Conservation (phyloP, 2,888 invertebrate genomes). For the Mythimna impura region DNA sequence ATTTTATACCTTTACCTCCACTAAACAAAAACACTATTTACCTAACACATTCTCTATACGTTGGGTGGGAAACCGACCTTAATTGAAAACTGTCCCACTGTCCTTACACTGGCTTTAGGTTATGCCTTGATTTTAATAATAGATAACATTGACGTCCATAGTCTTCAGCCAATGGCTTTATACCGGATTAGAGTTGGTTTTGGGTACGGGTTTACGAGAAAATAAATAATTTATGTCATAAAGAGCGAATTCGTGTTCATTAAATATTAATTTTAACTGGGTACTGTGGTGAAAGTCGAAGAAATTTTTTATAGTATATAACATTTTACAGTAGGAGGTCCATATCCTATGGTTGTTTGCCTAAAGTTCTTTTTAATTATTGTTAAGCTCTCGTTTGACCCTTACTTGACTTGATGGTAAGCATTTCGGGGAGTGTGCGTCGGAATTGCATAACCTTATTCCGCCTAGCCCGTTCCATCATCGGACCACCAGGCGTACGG, state of each 20-base stretch:
- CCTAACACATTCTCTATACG: constrained; percentile 22
- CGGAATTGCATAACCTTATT: too few relatives aligned
- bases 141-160: constrained; percentile 58
- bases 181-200: constrained; percentile 47
- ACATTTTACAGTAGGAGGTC: neutral
- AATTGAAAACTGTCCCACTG: constrained; percentile 80
- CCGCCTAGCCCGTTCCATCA: too few relatives aligned
- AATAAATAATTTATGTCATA: constrained; percentile 9
- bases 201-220: constrained; percentile 3
- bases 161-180: constrained; percentile 50
- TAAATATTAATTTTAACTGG: neutral
- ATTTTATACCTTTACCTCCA: neutral
- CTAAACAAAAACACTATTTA: constrained; percentile 25
- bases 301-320: neutral
- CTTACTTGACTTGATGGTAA: too few relatives aligned
- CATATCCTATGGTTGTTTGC: too few relatives aligned
- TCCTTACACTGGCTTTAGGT: constrained; percentile 51
- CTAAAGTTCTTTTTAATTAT: too few relatives aligned
- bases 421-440: too few relatives aligned
- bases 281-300: neutral
- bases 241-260: neutral
- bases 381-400: too few relatives aligned
- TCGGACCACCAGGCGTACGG: too few relatives aligned
- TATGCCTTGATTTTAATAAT: constrained; percentile 65
- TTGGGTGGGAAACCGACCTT: constrained; percentile 61